phyloP scores from a whole-genome alignment of 92 coral and sea anemone genomes.

The Paramuricea clavata region DNA sequence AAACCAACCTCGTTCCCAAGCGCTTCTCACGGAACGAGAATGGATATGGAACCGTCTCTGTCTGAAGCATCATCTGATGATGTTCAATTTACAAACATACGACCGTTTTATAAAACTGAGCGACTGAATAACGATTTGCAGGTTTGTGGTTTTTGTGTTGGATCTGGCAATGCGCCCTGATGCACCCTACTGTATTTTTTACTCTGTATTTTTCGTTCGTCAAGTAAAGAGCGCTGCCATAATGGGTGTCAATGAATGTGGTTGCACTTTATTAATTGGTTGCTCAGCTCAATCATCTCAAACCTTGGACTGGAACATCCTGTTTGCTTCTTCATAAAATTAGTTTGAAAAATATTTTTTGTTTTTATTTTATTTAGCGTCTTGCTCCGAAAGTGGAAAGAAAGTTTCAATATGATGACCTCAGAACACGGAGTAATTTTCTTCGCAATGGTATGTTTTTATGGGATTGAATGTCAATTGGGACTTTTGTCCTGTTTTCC shows the following conservation, averaged over 20 bases:
- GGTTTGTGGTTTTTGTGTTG: neutral
- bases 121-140: neutral
- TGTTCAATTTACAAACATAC: neutral
- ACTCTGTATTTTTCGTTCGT: too few species aligned
- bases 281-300: neutral
- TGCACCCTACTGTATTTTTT: too few species aligned
- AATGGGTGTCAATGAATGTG: too few species aligned
- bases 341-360: neutral
- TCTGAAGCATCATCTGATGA: constrained; percentile 3
- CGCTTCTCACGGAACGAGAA: neutral
- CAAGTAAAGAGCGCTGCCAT: too few species aligned
- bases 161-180: too few species aligned
- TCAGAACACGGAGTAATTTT: constrained; percentile 15
- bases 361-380: neutral
- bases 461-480: too few species aligned
- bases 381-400: neutral
- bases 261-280: neutral
- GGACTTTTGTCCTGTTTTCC: too few species aligned
- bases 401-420: constrained; percentile 5
- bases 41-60: neutral
- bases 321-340: neutral
- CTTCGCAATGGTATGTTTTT: constrained; percentile 7
- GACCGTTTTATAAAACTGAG: constrained; percentile 15
- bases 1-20: neutral
- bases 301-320: neutral